Evolutionary conservation across 2,888 invertebrate genomes (phyloP), one percentile per base, ranked within the genome.

Genomic region (Andrena chrysosceles): DNA sequence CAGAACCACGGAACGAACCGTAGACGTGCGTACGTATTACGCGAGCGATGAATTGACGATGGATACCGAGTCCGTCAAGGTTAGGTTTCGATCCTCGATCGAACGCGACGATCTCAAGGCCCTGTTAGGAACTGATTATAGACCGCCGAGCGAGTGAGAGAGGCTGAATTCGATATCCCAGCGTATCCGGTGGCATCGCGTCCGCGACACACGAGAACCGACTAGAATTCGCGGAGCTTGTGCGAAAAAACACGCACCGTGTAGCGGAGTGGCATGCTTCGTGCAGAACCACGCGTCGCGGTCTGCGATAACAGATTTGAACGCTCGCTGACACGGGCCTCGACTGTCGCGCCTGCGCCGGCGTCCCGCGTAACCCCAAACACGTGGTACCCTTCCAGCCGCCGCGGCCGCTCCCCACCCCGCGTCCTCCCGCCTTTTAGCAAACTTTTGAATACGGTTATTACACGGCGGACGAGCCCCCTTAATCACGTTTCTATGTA

Each of bases 261-360:
- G 73, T 76, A 52, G 63, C 69, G 68, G 77, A 42, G 42, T 42
- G 42, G 42, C 42, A 42, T 42, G 42, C 42, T 52, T 52, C 52
- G 52, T 20, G 20, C 8, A 83, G 83, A 82, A 71, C 67, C 78
- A 85, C 85, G 77, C 74, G 71, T 86, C 75, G 76, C 88, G 68
- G 63, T 81, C 88, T 84, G 83, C 76, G 77, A 79, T 80, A 89
- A 86, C 83, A 84, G 87, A 90, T 91, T 91, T 90, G 87, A 91
- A 91, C 69, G 91, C 90, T 86, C 85, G 84, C 31, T 80, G 73
- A 83, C 71, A 75, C 69, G 83, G 81, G 81, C 73, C 76, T 62
- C 68, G 70, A 59, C 80, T 66, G 63, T 74, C 81, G 91, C 90
- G 91, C 91, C 80, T 90, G 91, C 91, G 91, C 88, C 60, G 59